Evolutionary conservation across 64 coral and sea anemone species (phyloP).

Genomic region (Pachyseris speciosa): DNA sequence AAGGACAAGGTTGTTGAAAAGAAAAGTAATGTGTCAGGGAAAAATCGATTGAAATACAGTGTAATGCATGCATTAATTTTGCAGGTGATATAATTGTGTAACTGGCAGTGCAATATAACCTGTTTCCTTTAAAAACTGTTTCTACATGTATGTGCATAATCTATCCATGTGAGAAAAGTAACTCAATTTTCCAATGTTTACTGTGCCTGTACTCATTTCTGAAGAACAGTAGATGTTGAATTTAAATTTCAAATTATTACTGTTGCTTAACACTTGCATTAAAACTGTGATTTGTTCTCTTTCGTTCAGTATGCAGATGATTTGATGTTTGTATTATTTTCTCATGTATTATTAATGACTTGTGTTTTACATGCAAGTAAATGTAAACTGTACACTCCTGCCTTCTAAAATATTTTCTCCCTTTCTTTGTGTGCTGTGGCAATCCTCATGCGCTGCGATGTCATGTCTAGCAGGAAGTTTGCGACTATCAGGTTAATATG

Average conservation of each 20-base stretch:
- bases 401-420: slow-evolving; percentile 63
- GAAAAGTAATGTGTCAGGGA: background rate
- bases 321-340: slow-evolving; percentile 18
- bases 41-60: background rate
- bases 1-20: background rate
- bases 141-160: background rate
- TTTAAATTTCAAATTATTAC: background rate
- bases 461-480: slow-evolving; percentile 79
- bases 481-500: slow-evolving; percentile 96
- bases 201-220: background rate
- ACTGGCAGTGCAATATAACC: background rate
- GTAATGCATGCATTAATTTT: background rate
- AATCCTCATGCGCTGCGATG: slow-evolving; percentile 46
- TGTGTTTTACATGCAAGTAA: slow-evolving; percentile 33
- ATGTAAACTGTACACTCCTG: background rate
- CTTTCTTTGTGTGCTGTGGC: slow-evolving; percentile 74
- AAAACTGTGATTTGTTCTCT: background rate
- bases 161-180: too few relatives aligned
- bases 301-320: slow-evolving; percentile 17
- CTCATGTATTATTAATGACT: slow-evolving; percentile 27
- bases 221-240: background rate
- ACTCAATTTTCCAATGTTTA: background rate
- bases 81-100: background rate
- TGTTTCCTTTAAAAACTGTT: background rate
- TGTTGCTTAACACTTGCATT: background rate